These are phyloP conservation scores for Pangasius larnaudii DNA, from an alignment of 2,797 vertebrate species.

Conservation along the genomic window DNA sequence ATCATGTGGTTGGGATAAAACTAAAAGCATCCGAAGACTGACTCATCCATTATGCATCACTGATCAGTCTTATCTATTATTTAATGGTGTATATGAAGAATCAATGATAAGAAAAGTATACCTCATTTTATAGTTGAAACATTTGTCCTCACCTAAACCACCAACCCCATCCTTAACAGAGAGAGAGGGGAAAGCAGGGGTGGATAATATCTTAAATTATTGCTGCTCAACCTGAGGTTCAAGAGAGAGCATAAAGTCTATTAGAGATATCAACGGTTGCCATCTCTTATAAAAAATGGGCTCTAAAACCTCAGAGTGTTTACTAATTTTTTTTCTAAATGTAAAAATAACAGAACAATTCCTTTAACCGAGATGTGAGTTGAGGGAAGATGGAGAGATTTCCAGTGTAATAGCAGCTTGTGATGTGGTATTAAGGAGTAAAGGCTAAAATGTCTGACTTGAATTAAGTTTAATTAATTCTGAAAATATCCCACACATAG, in stretches of 20 bases:
- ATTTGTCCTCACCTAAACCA: not conserved
- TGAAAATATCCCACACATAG: not conserved
- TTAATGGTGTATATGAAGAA: not conserved
- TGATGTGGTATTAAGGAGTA: not conserved
- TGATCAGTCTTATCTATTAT: conserved; percentile 18
- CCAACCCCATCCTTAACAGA: not conserved
- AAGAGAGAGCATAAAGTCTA: not conserved
- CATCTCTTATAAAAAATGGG: not conserved
- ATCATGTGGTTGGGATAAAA: conserved; percentile 39
- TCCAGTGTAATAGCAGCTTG: not conserved
- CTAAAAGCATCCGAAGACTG: conserved; percentile 7
- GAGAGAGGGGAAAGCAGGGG: not conserved
- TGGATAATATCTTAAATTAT: not conserved
- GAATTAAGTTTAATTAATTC: not conserved
- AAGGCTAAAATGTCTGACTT: not conserved
- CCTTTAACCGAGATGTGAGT: not conserved
- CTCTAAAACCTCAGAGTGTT: not conserved
- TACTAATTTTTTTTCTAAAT: not conserved
- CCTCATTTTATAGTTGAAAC: no score
- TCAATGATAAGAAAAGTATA: not conserved
- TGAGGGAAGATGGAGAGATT: not conserved
- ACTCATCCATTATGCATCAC: conserved; percentile 20
- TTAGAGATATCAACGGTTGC: not conserved
- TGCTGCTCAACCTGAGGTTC: not conserved
- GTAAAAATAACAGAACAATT: not conserved